Conservation (phyloP, 2,888 invertebrate species). For the Eutolmus rufibarbis region DNA sequence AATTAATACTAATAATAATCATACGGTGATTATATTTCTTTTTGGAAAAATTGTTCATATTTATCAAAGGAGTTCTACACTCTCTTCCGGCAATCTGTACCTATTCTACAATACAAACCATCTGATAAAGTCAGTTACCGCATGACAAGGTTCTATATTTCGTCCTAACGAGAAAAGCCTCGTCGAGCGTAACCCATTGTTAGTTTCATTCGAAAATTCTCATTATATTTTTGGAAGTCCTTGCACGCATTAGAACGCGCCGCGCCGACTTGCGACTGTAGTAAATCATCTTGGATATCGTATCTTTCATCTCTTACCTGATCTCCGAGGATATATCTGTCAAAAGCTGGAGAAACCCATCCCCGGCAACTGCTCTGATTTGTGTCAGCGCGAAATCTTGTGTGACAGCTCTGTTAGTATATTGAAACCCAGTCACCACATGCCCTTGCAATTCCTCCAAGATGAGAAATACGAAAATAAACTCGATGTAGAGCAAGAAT, state of each 20-base stretch:
- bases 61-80: too few relatives aligned
- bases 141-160: background rate
- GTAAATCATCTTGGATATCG: conserved; percentile 6
- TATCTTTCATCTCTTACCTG: conserved; percentile 26
- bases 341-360: background rate
- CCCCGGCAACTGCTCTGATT: conserved; percentile 14
- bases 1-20: too few relatives aligned
- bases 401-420: conserved; percentile 32
- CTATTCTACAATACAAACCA: too few relatives aligned
- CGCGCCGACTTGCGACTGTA: background rate
- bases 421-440: conserved; percentile 14
- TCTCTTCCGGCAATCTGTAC: too few relatives aligned
- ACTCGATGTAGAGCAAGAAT: conserved; percentile 31
- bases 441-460: conserved; percentile 27
- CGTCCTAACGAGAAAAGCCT: background rate
- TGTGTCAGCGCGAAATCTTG: conserved; percentile 35
- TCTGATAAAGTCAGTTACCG: background rate
- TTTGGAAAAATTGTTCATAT: too few relatives aligned
- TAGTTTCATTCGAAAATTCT: background rate
- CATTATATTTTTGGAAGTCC: background rate
- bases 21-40: too few relatives aligned
- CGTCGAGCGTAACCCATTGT: background rate
- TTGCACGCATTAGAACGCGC: background rate
- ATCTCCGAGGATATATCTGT: conserved; percentile 24
- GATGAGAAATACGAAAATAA: conserved; percentile 30